phyloP scores from a whole-genome alignment of 2,888 invertebrate species.

The Cryptocheilus praepositus region DNA sequence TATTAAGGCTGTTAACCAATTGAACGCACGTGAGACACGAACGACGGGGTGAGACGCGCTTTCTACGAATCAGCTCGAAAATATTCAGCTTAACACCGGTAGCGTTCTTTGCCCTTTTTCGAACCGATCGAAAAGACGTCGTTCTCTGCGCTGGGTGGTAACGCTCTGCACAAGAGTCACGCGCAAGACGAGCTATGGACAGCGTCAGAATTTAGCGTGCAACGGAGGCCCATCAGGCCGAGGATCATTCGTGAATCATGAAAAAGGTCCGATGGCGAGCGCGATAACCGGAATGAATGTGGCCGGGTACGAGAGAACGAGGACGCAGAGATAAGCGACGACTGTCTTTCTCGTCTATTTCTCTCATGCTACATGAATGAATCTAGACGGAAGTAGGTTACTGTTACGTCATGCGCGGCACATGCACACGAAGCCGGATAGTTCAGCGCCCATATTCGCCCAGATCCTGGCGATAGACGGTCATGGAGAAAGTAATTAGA shows the following conservation, averaged over 20 bases:
- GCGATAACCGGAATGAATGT: slow-evolving; percentile 2
- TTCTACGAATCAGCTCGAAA: no score
- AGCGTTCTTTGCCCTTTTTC: no score
- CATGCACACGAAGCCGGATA: slow-evolving; percentile 34
- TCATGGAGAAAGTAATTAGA: slow-evolving; percentile 72
- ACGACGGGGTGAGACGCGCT: no score
- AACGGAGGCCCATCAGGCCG: slow-evolving; percentile 5
- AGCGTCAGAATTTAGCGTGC: slow-evolving; percentile 18
- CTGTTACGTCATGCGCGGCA: slow-evolving; percentile 55
- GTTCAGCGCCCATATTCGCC: slow-evolving; percentile 67
- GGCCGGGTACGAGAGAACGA: neutral
- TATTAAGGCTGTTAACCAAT: no score
- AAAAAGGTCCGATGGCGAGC: slow-evolving; percentile 43
- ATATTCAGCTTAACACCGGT: no score
- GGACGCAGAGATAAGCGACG: slow-evolving; percentile 1
- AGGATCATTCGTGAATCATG: slow-evolving; percentile 29
- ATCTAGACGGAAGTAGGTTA: slow-evolving; percentile 56
- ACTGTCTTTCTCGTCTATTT: slow-evolving; percentile 13
- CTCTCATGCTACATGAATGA: slow-evolving; percentile 18
- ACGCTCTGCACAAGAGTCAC: slow-evolving; percentile 1
- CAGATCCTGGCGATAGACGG: slow-evolving; percentile 62
- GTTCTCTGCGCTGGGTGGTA: no score
- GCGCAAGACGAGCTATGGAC: slow-evolving; percentile 2
- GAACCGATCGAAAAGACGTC: no score
- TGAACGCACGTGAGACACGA: no score